Evolutionary conservation across 2,113 vertebrate species (phyloP).

Genomic region (Lathamus discolor): DNA sequence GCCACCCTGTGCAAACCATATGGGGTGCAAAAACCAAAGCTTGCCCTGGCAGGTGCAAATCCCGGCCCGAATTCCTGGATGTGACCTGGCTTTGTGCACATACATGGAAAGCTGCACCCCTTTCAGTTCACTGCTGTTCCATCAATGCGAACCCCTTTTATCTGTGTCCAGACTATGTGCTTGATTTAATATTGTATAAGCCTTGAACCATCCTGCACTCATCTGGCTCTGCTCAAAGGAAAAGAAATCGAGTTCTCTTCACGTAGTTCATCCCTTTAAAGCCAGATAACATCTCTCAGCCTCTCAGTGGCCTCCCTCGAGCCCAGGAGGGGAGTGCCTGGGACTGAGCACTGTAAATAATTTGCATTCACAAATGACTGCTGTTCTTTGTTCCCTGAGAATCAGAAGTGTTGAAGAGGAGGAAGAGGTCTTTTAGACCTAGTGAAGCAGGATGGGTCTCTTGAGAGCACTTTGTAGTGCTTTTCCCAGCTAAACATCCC

Average conservation of each 20-base stretch:
- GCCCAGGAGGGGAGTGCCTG: background rate
- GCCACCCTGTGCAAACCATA: fast-evolving
- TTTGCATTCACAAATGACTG: conserved; percentile 11
- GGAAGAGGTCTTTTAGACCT: background rate
- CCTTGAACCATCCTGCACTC: background rate
- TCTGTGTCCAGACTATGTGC: background rate
- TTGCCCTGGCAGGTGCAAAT: background rate
- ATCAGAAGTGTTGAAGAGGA: background rate
- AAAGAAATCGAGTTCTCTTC: conserved; percentile 23
- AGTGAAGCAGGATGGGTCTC: background rate
- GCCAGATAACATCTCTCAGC: conserved; percentile 26
- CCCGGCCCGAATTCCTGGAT: background rate
- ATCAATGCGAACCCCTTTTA: background rate
- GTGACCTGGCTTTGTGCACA: fast-evolving
- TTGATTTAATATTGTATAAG: conserved; percentile 49
- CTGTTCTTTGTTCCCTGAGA: background rate
- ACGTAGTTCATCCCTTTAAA: conserved; percentile 41
- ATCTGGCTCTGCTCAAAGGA: background rate
- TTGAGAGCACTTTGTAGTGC: background rate
- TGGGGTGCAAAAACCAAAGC: background rate
- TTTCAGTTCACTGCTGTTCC: background rate
- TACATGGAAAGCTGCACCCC: background rate
- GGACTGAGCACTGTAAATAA: conserved; percentile 6
- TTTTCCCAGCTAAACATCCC: background rate
- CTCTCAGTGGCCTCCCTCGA: conserved; percentile 21